Evolutionary conservation across 2,113 vertebrate genomes (phyloP), one percentile per base, ranked within the genome.

Genomic region (Amblyornis subalaris): DNA sequence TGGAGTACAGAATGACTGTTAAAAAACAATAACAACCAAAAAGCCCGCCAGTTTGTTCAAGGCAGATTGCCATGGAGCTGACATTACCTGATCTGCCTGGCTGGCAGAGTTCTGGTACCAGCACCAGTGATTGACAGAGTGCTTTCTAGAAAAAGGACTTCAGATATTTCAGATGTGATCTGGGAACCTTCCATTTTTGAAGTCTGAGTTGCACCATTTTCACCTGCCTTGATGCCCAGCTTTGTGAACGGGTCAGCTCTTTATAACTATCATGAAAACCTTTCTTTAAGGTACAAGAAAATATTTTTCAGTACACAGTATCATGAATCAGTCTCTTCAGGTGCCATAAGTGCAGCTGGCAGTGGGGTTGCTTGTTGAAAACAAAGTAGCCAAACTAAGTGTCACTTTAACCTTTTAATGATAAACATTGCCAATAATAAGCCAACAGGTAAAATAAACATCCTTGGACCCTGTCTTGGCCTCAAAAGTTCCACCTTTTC

Each of bases 151-250:
- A 55, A 77, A 77, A 85, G 7, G 16, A 53, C 22, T 55, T 47
- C 10, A 18, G 47, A 7, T 29, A 31, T 67, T 71, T 67, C 66
- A 79, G 33, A 36, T 36, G 33, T n/a, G 38, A 50, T 60, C 33
- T 54, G 29, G 5, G 5, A 19, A 38, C 18, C 21, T 88, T 66
- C 16, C 21, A 35, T 66, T 75, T 78, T 26, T 0, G 0, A 75
- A 44, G 14, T 54, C 62, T 45, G 31, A 45, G 24, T 19, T 31
- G 23, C 50, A 73, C 4, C 19, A 40, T 33, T 70, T 88, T 85
- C 45, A 78, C 36, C 19, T 42, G 26, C 51, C n/a, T 61, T 29
- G 10, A 53, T 62, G 33, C 4, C 12, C 9, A 75, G 28, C 25
- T 86, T 86, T 71, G 22, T 45, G 58, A 85, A 36, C 17, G 20